These are phyloP conservation scores for Oryzias woworae DNA, from an alignment of 2,113 vertebrate species.

Conservation along the genomic window DNA sequence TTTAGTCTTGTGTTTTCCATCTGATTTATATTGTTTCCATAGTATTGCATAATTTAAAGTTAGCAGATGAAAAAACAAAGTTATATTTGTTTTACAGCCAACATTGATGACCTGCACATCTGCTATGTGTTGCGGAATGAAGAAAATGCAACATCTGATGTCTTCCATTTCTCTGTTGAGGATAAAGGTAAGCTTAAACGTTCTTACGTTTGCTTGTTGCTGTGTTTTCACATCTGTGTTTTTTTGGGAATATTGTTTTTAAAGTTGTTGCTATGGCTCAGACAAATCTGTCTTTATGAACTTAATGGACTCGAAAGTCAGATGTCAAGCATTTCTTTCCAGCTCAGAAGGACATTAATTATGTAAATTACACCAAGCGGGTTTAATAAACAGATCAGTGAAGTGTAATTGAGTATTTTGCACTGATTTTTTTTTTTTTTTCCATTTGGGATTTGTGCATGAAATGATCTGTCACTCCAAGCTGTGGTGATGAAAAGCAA, in stretches of 20 bases:
- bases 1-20: background rate
- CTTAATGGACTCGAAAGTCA: conserved; percentile 12
- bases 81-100: conserved; percentile 71
- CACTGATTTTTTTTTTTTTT: conserved; percentile 15
- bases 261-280: background rate
- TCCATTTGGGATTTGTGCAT: conserved; percentile 5
- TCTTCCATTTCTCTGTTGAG: conserved; percentile 87
- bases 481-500: conserved; percentile 15
- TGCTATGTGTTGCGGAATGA: conserved; percentile 85
- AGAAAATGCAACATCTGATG: conserved; percentile 86
- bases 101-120: conserved; percentile 90
- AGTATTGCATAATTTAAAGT: background rate
- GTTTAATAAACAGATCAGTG: conserved; percentile 20
- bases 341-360: conserved; percentile 8
- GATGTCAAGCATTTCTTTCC: conserved; percentile 8
- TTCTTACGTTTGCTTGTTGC: conserved; percentile 1
- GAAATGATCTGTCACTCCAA: conserved; percentile 28
- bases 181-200: conserved; percentile 83
- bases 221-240: background rate
- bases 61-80: background rate
- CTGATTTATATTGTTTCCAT: background rate
- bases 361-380: conserved; percentile 16
- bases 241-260: background rate
- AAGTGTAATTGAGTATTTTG: conserved; percentile 11
- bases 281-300: background rate